These are phyloP conservation scores for Nylanderia fulva DNA, from an alignment of 1,140 invertebrate species.

Conservation along the genomic window DNA sequence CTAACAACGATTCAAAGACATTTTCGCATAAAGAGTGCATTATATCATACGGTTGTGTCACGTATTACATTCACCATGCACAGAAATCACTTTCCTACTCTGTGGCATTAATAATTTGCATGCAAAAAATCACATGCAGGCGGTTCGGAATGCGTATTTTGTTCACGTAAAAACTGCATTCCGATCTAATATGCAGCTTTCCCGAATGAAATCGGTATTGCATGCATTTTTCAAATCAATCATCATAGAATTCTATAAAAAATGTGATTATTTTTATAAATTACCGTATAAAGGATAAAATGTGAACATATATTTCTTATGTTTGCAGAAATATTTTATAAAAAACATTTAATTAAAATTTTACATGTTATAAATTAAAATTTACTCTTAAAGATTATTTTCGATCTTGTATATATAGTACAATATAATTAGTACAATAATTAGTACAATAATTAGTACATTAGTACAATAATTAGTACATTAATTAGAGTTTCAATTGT, in stretches of 20 bases:
- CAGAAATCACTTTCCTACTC: background rate
- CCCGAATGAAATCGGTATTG: background rate
- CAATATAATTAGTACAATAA: too few species aligned
- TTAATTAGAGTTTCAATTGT: background rate
- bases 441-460: too few species aligned
- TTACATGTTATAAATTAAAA: background rate
- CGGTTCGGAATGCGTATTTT: too few species aligned
- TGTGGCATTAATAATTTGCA: background rate
- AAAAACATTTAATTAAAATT: background rate
- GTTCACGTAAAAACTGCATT: background rate
- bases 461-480: background rate
- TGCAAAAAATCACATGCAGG: background rate
- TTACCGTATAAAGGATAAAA: background rate
- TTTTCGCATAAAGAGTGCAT: background rate
- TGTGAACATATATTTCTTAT: background rate
- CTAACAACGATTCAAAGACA: background rate
- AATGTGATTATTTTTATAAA: background rate
- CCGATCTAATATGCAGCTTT: background rate
- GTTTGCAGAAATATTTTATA: background rate
- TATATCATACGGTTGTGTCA: background rate
- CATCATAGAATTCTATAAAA: too few species aligned
- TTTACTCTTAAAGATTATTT: too few species aligned
- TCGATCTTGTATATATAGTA: too few species aligned
- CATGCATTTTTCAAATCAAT: background rate
- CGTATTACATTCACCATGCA: background rate